Base-by-base conservation (phyloP, 2,888 invertebrate genomes). In the Nebria salina region DNA sequence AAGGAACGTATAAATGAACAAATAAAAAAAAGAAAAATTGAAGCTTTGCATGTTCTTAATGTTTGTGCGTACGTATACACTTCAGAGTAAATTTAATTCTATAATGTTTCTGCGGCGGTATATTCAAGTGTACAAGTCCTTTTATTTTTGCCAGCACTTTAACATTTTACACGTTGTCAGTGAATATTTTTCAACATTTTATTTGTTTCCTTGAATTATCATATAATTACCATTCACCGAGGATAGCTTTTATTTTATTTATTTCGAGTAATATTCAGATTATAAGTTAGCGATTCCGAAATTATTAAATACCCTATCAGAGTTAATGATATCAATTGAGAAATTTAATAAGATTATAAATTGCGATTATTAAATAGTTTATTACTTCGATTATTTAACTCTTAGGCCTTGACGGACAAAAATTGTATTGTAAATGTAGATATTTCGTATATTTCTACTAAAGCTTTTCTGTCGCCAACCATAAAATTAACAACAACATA, bases 131-230 rank as follows among this genome's bases (percentile, higher is more conserved):
- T 54, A 54, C 54, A 54, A 7, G 54, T 70, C 26, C 70, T 70
- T 70, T 70, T 70, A 70, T 70, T 70, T 66, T 15, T 54, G 7
- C 54, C 54, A 66, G 66, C 66, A 66, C 66, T 66, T 70, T 20
- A 70, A 9, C 70, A 70, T 34, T 70, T 70, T 70, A 34, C 70
- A 70, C 13, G 70, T 70, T 70, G 26, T 26, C 70, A 70, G 70
- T 70, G 25, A 26, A 25, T 70, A 26, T 70, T 70, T 70, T 54
- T 54, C 54, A 25, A 25, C 68, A 15, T 70, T 54, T 70, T 70
- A 70, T 20, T 25, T 70, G 66, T 54, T 54, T 13, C 15, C n/a
- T 34, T 70, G 15, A 70, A 70, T 70, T 70, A 70, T 70, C 70
- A 70, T 70, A 70, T 70, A 70, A 70, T 70, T 70, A 70, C 15